These are phyloP conservation scores for Sander lucioperca DNA, from an alignment of 2,113 vertebrate species.

Conservation along the genomic window DNA sequence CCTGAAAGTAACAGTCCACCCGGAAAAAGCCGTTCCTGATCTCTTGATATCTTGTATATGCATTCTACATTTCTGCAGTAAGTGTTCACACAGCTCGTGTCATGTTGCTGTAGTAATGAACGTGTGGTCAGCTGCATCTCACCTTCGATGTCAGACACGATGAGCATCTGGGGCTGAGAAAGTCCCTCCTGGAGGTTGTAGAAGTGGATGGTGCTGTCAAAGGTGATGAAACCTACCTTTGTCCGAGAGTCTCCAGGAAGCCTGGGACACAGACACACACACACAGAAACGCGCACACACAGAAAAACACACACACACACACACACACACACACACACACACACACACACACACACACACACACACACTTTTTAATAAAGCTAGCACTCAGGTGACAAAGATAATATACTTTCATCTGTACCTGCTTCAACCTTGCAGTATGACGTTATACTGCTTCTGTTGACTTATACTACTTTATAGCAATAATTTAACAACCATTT, in stretches of 20 bases:
- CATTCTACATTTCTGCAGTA: not conserved
- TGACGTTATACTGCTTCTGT: not conserved
- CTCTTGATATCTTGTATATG: not conserved
- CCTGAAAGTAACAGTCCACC: not conserved
- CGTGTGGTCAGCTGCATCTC: constrained; percentile 41
- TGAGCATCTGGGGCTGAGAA: constrained; percentile 98
- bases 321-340: not conserved
- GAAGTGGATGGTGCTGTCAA: constrained; percentile 98
- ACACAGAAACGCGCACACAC: too few species aligned
- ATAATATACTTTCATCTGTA: not conserved
- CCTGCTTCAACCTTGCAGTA: not conserved
- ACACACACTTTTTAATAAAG: not conserved
- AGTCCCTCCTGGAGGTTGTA: constrained; percentile 98
- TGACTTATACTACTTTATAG: not conserved
- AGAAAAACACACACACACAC: not conserved
- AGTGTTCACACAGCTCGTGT: not conserved
- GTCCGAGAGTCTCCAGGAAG: constrained; percentile 97
- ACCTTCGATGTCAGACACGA: constrained; percentile 98
- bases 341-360: not conserved
- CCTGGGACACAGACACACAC: constrained; percentile 75
- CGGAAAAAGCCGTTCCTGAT: not conserved
- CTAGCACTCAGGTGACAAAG: not conserved
- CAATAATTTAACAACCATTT: not conserved
- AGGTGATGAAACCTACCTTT: constrained; percentile 97
- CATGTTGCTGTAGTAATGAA: constrained; percentile 1